Evolutionary conservation across 2,113 vertebrate genomes (phyloP).

Genomic region (Rhinopomastus cyanomelas): DNA sequence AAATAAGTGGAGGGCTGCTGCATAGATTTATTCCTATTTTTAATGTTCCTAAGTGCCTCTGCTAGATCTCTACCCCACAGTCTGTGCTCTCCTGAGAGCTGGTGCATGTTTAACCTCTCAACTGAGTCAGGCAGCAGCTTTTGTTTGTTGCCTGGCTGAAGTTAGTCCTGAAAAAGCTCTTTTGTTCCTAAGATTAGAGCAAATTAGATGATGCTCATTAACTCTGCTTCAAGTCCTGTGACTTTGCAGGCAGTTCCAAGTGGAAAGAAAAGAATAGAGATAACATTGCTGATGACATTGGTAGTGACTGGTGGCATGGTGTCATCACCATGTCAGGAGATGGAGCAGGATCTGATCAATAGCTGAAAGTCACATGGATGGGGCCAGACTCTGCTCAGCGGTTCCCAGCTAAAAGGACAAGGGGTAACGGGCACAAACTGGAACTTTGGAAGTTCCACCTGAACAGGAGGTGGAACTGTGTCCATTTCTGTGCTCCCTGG

Average conservation of each 20-base stretch:
- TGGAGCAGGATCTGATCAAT: no score
- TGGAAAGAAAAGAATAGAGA: neutral
- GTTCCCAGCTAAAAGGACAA: no score
- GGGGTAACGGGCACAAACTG: no score
- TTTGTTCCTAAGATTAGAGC: conserved; percentile 12
- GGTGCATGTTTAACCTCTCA: neutral
- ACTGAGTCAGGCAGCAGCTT: neutral
- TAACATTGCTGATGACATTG: neutral
- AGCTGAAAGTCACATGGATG: no score
- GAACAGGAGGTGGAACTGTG: no score
- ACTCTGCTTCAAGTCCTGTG: conserved; percentile 15
- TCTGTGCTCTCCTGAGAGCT: neutral
- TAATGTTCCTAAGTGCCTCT: conserved; percentile 1
- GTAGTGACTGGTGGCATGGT: neutral
- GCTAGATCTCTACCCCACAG: neutral
- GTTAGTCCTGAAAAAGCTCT: neutral
- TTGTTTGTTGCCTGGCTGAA: neutral
- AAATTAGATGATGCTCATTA: neutral
- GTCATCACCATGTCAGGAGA: no score
- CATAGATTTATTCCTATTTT: conserved; percentile 2
- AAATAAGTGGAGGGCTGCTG: neutral
- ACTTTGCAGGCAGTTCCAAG: neutral
- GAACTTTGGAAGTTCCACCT: no score
- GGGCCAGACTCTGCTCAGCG: no score
- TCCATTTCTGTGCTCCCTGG: no score